phyloP scores from a whole-genome alignment of 2,113 vertebrate genomes.

The Machaerirhynchus nigripectus region DNA sequence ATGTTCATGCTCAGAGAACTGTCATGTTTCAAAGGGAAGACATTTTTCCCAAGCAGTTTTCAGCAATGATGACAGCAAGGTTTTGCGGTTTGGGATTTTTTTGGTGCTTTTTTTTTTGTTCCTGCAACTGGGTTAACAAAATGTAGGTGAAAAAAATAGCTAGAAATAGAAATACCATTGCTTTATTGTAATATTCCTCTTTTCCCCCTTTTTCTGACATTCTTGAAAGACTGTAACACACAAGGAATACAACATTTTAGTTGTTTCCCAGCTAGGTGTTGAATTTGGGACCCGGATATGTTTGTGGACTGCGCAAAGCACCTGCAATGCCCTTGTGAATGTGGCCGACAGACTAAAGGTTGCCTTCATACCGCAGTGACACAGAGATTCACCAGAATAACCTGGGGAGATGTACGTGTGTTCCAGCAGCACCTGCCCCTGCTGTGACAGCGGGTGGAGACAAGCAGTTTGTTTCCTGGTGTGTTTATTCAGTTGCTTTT shows the following conservation, averaged over 20 bases:
- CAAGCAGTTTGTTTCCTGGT: not conserved
- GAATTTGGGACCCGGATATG: not conserved
- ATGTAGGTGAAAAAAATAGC: not conserved
- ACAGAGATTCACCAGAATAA: not conserved
- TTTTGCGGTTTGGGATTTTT: accelerated
- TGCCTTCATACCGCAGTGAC: not conserved
- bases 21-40: not conserved
- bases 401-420: accelerated
- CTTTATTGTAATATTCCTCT: not conserved
- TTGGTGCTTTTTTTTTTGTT: not conserved
- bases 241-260: not conserved
- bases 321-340: not conserved
- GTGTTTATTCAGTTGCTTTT: not conserved
- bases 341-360: not conserved
- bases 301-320: not conserved
- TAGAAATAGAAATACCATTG: not conserved
- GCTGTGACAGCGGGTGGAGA: not conserved
- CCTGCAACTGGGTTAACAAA: not conserved
- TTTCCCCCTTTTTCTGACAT: not conserved
- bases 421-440: not conserved
- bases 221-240: not conserved
- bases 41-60: not conserved
- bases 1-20: not conserved
- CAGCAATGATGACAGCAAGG: not conserved
- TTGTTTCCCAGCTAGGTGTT: not conserved